phyloP scores from a whole-genome alignment of 2,797 vertebrate species.

The Lagodon rhomboides region DNA sequence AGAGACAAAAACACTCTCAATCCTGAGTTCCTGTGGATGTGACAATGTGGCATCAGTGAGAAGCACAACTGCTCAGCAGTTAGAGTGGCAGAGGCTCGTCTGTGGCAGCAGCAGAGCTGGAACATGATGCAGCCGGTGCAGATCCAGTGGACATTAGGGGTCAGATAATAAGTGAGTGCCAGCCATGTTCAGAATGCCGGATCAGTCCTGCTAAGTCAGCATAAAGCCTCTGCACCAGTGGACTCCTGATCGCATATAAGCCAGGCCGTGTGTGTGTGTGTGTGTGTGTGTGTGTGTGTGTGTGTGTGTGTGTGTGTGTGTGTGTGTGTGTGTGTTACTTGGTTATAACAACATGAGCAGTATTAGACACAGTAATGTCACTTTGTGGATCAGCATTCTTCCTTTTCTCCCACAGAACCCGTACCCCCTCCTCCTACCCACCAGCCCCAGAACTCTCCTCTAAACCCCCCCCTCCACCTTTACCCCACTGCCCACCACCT shows the following conservation, averaged over 20 bases:
- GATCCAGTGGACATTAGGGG: not conserved
- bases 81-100: not conserved
- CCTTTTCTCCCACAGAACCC: conserved; percentile 79
- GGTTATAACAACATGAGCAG: too few species aligned
- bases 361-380: too few species aligned
- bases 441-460: conserved; percentile 84
- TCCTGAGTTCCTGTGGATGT: too few species aligned
- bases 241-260: not conserved
- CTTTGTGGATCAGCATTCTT: not conserved
- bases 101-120: not conserved
- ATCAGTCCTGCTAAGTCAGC: not conserved
- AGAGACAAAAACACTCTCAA: too few species aligned
- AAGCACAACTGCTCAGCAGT: too few species aligned
- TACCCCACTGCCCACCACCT: conserved; percentile 87
- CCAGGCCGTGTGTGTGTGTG: too few species aligned
- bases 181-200: not conserved
- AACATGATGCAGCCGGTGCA: not conserved
- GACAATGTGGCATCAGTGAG: too few species aligned
- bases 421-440: conserved; percentile 87
- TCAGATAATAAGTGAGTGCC: not conserved
- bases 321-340: too few species aligned
- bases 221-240: not conserved
- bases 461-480: conserved; percentile 84
- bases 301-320: too few species aligned
- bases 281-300: too few species aligned